These are phyloP conservation scores for Panthera tigris DNA, from an alignment of 2,113 vertebrate species.

Conservation along the genomic window DNA sequence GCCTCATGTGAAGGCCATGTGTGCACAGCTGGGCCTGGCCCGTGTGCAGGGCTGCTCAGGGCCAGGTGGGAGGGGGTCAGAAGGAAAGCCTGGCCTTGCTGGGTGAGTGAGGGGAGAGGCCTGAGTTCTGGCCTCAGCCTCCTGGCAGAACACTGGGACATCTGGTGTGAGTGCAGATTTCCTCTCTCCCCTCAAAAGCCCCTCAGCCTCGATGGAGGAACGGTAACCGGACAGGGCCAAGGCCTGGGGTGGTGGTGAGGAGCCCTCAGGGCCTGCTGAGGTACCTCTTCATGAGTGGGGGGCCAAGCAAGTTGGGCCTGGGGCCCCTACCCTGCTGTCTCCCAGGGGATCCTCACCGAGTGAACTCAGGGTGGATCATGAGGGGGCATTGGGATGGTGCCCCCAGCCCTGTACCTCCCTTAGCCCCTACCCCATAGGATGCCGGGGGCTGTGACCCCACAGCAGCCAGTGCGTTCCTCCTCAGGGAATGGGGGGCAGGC, in stretches of 20 bases:
- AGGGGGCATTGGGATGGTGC: neutral
- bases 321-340: neutral
- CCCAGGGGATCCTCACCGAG: neutral
- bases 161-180: neutral
- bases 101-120: neutral
- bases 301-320: neutral
- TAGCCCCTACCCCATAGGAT: neutral
- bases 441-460: neutral
- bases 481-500: neutral
- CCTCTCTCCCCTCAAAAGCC: neutral
- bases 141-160: neutral
- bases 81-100: neutral
- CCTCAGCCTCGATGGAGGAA: neutral
- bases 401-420: neutral
- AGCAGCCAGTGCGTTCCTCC: neutral
- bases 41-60: neutral
- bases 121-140: neutral
- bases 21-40: conserved; percentile 69
- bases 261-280: neutral
- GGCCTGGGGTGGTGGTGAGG: neutral
- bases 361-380: neutral
- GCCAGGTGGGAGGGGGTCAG: conserved; percentile 39
- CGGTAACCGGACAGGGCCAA: neutral
- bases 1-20: conserved; percentile 63
- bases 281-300: neutral